Conservation (phyloP, 92 coral and sea anemone species). For the Parazoanthus darwini region DNA sequence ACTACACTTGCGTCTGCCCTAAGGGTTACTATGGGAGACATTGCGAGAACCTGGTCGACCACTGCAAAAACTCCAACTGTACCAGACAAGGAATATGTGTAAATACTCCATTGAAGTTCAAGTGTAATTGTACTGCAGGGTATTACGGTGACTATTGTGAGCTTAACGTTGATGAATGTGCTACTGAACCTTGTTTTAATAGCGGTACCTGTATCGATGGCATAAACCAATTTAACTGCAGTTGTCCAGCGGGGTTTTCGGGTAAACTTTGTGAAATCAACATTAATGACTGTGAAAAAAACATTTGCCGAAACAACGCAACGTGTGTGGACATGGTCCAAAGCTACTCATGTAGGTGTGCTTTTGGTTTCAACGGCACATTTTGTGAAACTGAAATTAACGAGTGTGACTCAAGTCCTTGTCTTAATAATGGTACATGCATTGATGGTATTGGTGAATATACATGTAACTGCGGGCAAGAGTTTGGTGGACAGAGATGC, state of each 20-base stretch:
- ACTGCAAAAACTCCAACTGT: constrained; percentile 35
- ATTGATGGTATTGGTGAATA: background rate
- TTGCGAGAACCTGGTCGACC: constrained; percentile 27
- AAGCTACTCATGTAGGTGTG: constrained; percentile 11
- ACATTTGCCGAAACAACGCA: constrained; percentile 15
- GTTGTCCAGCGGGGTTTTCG: background rate
- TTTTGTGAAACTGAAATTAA: no score
- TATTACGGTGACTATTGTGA: constrained; percentile 20
- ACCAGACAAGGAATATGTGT: constrained; percentile 31
- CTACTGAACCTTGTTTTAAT: constrained; percentile 25
- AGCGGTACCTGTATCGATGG: no score
- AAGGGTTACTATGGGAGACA: constrained; percentile 46
- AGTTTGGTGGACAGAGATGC: background rate
- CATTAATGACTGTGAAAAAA: constrained; percentile 14
- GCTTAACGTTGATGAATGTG: constrained; percentile 41
- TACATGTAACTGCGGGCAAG: background rate
- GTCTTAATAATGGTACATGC: no score
- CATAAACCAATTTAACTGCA: background rate
- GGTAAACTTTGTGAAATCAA: background rate
- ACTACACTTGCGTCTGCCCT: constrained; percentile 57
- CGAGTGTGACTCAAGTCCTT: no score
- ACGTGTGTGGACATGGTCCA: constrained; percentile 9
- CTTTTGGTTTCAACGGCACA: constrained; percentile 15
- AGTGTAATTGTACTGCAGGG: constrained; percentile 21
- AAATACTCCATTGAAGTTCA: background rate